Evolutionary conservation across 2,797 vertebrate species (phyloP), one percentile per base, ranked within the genome.

Genomic region (Chrysocyon brachyurus): DNA sequence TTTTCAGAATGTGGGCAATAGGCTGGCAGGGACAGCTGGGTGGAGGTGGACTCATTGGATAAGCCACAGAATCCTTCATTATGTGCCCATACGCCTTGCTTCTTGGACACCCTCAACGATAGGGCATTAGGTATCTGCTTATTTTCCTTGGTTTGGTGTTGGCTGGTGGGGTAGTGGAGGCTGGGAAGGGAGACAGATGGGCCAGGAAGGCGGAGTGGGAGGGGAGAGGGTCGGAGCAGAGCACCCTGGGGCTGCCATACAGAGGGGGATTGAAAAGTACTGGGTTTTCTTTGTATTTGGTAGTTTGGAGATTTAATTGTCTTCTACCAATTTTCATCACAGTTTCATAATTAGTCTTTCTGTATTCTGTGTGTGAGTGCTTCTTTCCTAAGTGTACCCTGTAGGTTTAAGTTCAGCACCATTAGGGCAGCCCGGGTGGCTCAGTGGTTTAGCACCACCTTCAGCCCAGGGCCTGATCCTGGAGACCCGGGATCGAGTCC

Each of bases 41-140:
- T 93, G 33, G 66, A 85, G 75, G 87, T 40, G 72, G 36, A 61
- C 57, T 82, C 78, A 1, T 4, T 31, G 63, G 56, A 28, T 49
- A 93, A 92, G 86, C 90, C 11, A 11, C 75, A 64, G 75, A 79
- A 49, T 90, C 56, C 52, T 94, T 94, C 66, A 26, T 90, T 91
- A 85, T 78, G 64, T 52, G 52, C 57, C 88, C 28, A 21, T 57
- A 59, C 5, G 33, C 78, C 57, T 94, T 49, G 54, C 78, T 81
- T 96, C 52, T 93, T 1, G 3, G 70, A 87, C 31, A 75, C 63
- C 40, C 22, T 56, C 28, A 81, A 49, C 21, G 66, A 5, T 22
- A 72, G 83, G 36, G 57, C 59, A 21, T 87, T 85, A 26, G n/a
- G 11, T 36, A 77, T 24, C 33, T 49, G n/a, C 0, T 73, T 14